Conservation (phyloP, 2,113 vertebrate genomes). For the Tympanuchus pallidicinctus region DNA sequence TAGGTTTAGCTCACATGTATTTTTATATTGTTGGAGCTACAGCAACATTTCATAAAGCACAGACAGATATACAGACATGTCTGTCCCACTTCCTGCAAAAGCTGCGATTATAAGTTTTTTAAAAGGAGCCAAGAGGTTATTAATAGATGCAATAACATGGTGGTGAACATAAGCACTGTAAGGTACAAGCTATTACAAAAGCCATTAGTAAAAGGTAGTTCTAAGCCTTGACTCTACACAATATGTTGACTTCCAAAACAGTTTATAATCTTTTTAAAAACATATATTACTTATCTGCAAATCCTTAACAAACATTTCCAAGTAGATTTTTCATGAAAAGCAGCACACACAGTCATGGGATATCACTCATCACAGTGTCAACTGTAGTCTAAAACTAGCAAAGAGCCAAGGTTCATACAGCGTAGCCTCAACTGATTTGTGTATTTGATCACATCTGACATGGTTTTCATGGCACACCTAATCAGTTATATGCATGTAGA, state of each 20-base stretch:
- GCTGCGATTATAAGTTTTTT: conserved; percentile 11
- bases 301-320: background rate
- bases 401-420: background rate
- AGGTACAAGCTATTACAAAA: background rate
- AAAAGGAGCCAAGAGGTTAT: conserved; percentile 16
- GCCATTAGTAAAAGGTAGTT: background rate
- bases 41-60: conserved; percentile 22
- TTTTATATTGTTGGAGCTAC: conserved; percentile 45
- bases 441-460: background rate
- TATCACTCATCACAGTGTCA: background rate
- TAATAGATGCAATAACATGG: background rate
- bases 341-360: background rate
- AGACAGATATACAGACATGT: conserved; percentile 33
- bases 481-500: background rate
- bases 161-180: background rate
- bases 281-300: background rate
- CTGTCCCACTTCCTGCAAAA: conserved; percentile 45
- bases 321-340: background rate
- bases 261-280: background rate
- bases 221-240: background rate
- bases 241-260: background rate
- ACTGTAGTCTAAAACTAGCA: background rate
- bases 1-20: conserved; percentile 9
- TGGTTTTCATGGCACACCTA: background rate
- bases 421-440: background rate